Percentiles rank a stretch among this genome's conserved stretches.
phyloP scores from a whole-genome alignment of 2,113 vertebrate species.

The Rattus rattus region DNA sequence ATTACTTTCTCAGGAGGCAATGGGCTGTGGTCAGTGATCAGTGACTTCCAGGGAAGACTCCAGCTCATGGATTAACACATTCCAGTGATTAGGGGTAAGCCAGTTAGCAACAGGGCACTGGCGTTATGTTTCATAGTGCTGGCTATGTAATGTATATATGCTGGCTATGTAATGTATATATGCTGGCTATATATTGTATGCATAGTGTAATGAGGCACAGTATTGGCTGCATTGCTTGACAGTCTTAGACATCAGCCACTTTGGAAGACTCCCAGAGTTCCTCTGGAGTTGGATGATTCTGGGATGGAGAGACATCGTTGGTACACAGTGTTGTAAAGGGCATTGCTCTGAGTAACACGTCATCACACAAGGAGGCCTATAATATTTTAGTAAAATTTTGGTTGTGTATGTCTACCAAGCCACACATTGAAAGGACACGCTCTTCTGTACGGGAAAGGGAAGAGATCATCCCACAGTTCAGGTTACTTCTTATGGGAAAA shows the following conservation, averaged over 20 bases:
- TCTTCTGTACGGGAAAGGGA: not conserved
- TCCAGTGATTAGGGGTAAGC: not conserved
- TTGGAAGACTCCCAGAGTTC: not conserved
- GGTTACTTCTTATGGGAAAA: not conserved
- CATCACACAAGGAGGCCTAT: not conserved
- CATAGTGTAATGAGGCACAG: too few relatives aligned
- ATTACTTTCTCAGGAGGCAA: not conserved
- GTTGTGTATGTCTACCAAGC: not conserved
- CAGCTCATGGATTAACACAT: not conserved
- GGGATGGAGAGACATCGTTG: fast-evolving
- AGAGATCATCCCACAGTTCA: not conserved
- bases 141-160: not conserved
- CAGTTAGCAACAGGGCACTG: not conserved
- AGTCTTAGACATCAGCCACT: not conserved
- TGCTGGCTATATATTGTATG: too few relatives aligned
- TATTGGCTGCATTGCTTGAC: not conserved
- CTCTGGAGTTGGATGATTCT: not conserved
- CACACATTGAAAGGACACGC: not conserved
- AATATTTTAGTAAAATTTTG: constrained; percentile 27
- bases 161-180: too few relatives aligned
- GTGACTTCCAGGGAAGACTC: not conserved
- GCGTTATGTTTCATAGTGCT: not conserved
- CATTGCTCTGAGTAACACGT: not conserved
- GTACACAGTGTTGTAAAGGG: not conserved
- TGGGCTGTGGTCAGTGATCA: not conserved